phyloP scores from a whole-genome alignment of 2,888 invertebrate species.

The Lithophane semibrunnea region DNA sequence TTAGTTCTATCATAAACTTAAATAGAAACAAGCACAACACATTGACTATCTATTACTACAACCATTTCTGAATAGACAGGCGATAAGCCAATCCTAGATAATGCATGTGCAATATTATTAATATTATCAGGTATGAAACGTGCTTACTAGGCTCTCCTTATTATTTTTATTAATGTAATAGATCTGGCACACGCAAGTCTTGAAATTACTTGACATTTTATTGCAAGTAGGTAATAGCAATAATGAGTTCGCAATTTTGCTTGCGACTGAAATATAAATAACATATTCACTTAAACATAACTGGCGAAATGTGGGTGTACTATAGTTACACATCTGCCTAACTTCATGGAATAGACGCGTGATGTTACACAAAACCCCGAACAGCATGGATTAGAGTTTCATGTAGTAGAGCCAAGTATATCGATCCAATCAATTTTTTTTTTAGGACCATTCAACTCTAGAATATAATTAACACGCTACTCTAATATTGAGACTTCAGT shows the following conservation, averaged over 20 bases:
- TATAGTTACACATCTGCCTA: neutral
- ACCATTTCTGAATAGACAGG: slow-evolving; percentile 44
- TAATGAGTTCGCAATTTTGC: slow-evolving; percentile 3
- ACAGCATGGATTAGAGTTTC: neutral
- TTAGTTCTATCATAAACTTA: slow-evolving; percentile 14
- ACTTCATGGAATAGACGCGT: neutral
- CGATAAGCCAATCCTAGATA: slow-evolving; percentile 45
- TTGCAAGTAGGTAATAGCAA: slow-evolving; percentile 16
- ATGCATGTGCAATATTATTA: slow-evolving; percentile 39
- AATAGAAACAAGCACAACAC: slow-evolving; percentile 18
- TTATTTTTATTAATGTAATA: slow-evolving; percentile 29
- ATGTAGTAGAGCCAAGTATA: neutral
- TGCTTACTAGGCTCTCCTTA: slow-evolving; percentile 19
- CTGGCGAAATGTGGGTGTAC: too few relatives aligned
- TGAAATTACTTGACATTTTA: slow-evolving; percentile 16
- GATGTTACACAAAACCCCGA: neutral
- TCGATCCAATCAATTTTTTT: neutral
- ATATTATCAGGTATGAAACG: slow-evolving; percentile 40
- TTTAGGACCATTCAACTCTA: neutral
- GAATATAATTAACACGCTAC: too few relatives aligned
- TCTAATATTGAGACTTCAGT: too few relatives aligned
- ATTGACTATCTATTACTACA: slow-evolving; percentile 14
- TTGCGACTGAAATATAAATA: neutral
- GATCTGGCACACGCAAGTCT: slow-evolving; percentile 12
- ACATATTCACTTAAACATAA: too few relatives aligned